Evolutionary conservation across 2,888 invertebrate species (phyloP).

Genomic region (Eupithecia subfuscata): DNA sequence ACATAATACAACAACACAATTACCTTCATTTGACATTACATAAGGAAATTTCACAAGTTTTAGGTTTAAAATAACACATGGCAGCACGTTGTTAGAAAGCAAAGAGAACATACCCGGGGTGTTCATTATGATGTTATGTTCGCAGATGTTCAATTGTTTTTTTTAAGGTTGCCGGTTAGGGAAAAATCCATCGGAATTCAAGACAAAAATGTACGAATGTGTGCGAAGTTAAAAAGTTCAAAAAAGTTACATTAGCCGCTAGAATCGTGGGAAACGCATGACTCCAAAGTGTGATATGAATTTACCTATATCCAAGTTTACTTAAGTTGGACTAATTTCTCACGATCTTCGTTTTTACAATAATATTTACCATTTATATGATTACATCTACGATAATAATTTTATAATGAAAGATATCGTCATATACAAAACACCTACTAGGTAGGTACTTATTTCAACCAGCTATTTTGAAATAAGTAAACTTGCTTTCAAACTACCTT

Average conservation of each 20-base stretch:
- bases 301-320: background rate
- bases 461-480: background rate
- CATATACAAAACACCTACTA: background rate
- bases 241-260: background rate
- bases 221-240: background rate
- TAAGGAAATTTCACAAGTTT: background rate
- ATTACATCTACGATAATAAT: background rate
- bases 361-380: conserved; percentile 10
- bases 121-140: too few species aligned
- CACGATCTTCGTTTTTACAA: background rate
- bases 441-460: background rate
- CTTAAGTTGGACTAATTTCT: conserved; percentile 6
- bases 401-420: background rate
- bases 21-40: too few species aligned
- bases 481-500: too few species aligned
- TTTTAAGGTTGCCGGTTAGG: background rate
- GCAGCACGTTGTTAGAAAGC: background rate
- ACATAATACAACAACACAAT: too few species aligned
- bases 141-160: conserved; percentile 16
- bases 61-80: background rate
- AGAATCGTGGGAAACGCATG: conserved; percentile 26
- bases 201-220: conserved; percentile 18
- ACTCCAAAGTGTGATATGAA: conserved; percentile 13
- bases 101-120: background rate
- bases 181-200: background rate